Conservation (phyloP, 2,888 invertebrate genomes). For the Calliscelio sp. region DNA sequence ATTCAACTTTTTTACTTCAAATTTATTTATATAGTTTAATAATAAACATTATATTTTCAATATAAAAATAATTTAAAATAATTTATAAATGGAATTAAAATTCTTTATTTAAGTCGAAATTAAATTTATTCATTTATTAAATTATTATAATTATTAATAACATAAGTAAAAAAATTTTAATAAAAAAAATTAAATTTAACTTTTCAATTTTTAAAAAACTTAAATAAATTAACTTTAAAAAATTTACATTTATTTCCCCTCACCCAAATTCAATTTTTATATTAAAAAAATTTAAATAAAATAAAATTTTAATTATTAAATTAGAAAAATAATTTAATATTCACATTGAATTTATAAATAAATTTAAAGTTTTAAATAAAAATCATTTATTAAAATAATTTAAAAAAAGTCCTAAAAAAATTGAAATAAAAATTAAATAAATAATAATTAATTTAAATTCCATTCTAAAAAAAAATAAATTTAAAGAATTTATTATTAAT, state of each 20-base stretch:
- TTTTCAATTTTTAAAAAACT: constrained; percentile 53
- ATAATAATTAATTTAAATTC: constrained; percentile 35
- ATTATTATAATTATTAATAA: constrained; percentile 81
- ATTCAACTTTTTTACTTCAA: constrained; percentile 84
- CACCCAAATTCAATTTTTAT: background rate
- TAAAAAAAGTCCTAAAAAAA: constrained; percentile 79
- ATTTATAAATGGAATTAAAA: constrained; percentile 42
- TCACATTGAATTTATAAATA: constrained; percentile 41
- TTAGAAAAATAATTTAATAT: constrained; percentile 53
- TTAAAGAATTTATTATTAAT: constrained; percentile 56
- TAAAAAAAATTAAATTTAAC: constrained; percentile 75
- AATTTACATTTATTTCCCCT: constrained; percentile 77
- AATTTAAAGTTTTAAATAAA: no score
- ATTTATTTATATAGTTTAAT: constrained; percentile 71
- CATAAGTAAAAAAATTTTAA: constrained; percentile 82
- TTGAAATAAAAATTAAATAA: constrained; percentile 78
- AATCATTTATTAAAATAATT: constrained; percentile 9
- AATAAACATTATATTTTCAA: constrained; percentile 68
- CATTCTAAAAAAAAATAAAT: constrained; percentile 47
- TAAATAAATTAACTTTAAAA: constrained; percentile 56
- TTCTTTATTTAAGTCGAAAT: constrained; percentile 75
- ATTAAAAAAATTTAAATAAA: no score
- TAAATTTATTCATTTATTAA: constrained; percentile 71
- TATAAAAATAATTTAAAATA: constrained; percentile 58
- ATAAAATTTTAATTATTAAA: background rate